Conservation (phyloP, 2,888 invertebrate genomes). For the Physocephala rufipes region DNA sequence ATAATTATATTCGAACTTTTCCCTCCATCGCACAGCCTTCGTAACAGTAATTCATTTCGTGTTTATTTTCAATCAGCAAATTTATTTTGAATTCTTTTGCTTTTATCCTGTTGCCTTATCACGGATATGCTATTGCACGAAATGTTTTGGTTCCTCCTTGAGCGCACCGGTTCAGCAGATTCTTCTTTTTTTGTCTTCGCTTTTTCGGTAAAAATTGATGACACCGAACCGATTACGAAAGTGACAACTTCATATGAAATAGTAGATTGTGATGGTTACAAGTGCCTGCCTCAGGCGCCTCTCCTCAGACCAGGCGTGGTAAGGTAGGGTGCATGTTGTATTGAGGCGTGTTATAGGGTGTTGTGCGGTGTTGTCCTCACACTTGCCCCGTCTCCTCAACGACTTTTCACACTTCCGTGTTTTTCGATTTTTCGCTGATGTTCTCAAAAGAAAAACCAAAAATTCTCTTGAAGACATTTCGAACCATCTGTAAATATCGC, state of each 20-base stretch:
- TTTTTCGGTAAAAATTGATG: conserved; percentile 33
- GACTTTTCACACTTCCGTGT: conserved; percentile 25
- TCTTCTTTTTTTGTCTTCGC: background rate
- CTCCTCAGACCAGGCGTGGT: background rate
- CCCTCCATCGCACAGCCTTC: too few species aligned
- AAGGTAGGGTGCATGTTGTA: too few species aligned
- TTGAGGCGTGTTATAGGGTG: too few species aligned
- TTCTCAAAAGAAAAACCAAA: background rate
- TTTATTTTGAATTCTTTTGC: too few species aligned
- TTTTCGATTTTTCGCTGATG: conserved; percentile 15
- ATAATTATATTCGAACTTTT: too few species aligned
- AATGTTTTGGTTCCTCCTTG: too few species aligned
- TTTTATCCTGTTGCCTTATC: too few species aligned
- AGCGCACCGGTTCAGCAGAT: too few species aligned
- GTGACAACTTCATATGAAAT: conserved; percentile 31
- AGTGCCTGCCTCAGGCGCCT: conserved; percentile 30
- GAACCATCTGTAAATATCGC: conserved; percentile 50
- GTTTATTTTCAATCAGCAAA: too few species aligned
- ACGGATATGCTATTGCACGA: too few species aligned
- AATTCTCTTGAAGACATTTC: background rate
- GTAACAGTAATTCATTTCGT: too few species aligned
- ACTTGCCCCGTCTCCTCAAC: conserved; percentile 4
- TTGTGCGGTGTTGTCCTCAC: too few species aligned
- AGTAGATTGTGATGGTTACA: conserved; percentile 22
- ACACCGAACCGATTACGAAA: conserved; percentile 34